Evolutionary conservation across 1,140 invertebrate genomes (phyloP), one percentile per base, ranked within the genome.

Genomic region (Coenobita brevimanus): DNA sequence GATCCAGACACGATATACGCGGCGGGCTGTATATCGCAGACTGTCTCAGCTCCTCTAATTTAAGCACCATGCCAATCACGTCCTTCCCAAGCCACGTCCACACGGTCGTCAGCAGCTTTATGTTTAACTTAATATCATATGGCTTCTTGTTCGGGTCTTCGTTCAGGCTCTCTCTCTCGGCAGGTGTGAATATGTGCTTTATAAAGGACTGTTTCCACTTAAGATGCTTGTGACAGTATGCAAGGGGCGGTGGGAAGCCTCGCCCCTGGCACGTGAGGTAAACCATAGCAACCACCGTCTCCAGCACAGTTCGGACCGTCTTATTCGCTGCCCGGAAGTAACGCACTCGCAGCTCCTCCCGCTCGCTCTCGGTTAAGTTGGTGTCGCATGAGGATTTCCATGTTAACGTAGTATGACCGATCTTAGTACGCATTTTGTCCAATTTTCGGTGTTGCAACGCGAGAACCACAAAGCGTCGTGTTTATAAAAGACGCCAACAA

Each of bases 21-120:
- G 82, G 73, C 17, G 82, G 82, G 38, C 76, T 41, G 38, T 85
- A 33, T 33, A 78, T 76, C 17, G 71, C 50, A 3, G n/a, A 27
- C 54, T 41, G 21, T 54, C 33, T 15, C 17, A 78, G n/a, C 1
- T 36, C 15, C 10, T 24, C 15, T 54, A 57, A 54, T 3, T 60
- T 38, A 6, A 62, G n/a, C 13, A 85, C 50, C 33, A 10, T 64
- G n/a, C 30, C 8, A n/a, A 41, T 50, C 54, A 76, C 82, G 1
- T 24, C 43, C 60, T 41, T 21, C 3, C 33, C 71, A 50, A 78
- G 54, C 33, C 41, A 27, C n/a, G 67, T 76, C 82, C 82, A 85
- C 15, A 76, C 71, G n/a, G 46, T 85, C 0, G 71, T 85, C 67
- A 85, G 60, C 6, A 85, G 36, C 41, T 60, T 78, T 10, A 43